phyloP scores from a whole-genome alignment of 2,888 invertebrate species.

The Buathra laborator region DNA sequence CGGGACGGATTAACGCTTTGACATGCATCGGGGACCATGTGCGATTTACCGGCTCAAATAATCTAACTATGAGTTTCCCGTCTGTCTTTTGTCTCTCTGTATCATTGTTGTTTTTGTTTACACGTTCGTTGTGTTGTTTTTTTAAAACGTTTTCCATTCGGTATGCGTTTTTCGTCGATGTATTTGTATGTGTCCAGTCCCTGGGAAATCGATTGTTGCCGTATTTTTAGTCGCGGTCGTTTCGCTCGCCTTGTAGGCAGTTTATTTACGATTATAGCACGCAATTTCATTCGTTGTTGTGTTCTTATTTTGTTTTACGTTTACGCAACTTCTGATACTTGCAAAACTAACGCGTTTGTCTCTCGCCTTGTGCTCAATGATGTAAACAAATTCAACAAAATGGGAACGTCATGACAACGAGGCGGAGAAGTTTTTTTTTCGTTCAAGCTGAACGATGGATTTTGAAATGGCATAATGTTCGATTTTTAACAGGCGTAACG shows the following conservation, averaged over 20 bases:
- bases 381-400: conserved; percentile 44
- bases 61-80: too few species aligned
- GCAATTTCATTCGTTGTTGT: neutral
- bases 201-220: conserved; percentile 28
- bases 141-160: neutral
- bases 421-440: neutral
- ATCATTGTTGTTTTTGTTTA: conserved; percentile 11
- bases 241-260: neutral
- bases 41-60: neutral
- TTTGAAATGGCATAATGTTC: conserved; percentile 27
- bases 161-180: neutral
- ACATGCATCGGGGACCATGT: conserved; percentile 8
- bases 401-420: conserved; percentile 44
- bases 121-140: conserved; percentile 7
- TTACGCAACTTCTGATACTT: neutral
- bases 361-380: conserved; percentile 43
- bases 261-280: conserved; percentile 39
- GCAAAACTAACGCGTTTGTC: neutral
- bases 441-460: neutral
- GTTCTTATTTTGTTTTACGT: neutral
- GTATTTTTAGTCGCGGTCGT: conserved; percentile 21
- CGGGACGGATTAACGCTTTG: neutral
- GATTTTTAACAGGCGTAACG: conserved; percentile 71
- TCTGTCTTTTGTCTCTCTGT: neutral
- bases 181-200: neutral